phyloP scores from a whole-genome alignment of 2,113 vertebrate genomes.

The Rynchops niger region DNA sequence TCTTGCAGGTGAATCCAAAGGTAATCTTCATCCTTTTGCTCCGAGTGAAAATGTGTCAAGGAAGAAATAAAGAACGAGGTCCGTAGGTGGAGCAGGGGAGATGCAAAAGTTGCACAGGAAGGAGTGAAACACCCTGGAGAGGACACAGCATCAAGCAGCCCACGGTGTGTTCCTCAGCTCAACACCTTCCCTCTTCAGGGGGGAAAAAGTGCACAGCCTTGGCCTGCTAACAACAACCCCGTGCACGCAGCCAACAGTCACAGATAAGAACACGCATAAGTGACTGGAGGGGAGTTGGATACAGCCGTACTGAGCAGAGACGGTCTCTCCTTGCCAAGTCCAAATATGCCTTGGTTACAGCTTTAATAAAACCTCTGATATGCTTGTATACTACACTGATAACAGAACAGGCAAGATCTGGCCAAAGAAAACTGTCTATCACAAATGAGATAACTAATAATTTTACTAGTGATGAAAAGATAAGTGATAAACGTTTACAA shows the following conservation, averaged over 20 bases:
- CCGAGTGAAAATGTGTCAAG: slow-evolving; percentile 66
- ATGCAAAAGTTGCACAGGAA: background rate
- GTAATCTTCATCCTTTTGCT: slow-evolving; percentile 84
- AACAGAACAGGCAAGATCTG: background rate
- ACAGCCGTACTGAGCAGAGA: background rate
- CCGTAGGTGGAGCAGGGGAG: background rate
- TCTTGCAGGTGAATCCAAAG: slow-evolving; percentile 82
- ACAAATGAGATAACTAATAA: background rate
- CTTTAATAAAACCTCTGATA: background rate
- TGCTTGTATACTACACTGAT: background rate
- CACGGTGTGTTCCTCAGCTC: background rate
- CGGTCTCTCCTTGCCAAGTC: background rate
- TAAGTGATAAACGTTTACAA: background rate
- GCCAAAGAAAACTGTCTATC: background rate
- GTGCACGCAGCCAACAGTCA: background rate
- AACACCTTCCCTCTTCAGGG: background rate
- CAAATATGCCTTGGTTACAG: background rate
- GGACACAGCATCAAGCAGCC: background rate
- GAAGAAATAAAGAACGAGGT: background rate
- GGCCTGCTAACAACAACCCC: background rate
- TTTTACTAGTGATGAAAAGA: background rate
- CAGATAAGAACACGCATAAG: background rate
- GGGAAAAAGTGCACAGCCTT: background rate
- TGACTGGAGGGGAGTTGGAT: background rate
- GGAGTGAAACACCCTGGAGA: background rate